Conservation (phyloP, 2,113 vertebrate species). For the Dromaius novaehollandiae region DNA sequence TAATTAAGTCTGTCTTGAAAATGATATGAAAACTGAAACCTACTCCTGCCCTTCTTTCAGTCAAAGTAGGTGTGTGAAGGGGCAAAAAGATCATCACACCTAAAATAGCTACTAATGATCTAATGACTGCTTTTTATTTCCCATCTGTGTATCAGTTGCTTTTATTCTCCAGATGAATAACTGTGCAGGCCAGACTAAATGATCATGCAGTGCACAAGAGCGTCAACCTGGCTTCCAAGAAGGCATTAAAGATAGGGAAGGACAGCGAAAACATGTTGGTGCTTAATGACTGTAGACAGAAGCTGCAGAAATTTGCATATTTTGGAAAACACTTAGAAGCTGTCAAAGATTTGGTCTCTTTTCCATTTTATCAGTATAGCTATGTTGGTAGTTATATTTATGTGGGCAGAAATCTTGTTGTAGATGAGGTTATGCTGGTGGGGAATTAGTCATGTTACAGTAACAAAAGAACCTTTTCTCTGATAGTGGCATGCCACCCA, state of each 20-base stretch:
- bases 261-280: neutral
- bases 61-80: neutral
- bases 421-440: constrained; percentile 54
- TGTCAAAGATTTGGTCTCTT: constrained; percentile 28
- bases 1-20: neutral
- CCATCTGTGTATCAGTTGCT: neutral
- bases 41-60: neutral
- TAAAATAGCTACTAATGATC: neutral
- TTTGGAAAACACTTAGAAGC: constrained; percentile 34
- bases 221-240: neutral
- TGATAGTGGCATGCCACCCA: constrained; percentile 46
- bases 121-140: neutral
- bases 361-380: constrained; percentile 39
- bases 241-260: neutral
- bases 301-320: constrained; percentile 57
- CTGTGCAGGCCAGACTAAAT: neutral
- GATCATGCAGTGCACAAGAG: accelerated
- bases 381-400: constrained; percentile 45
- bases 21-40: neutral
- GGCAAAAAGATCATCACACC: neutral
- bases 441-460: constrained; percentile 57
- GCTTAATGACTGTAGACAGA: neutral
- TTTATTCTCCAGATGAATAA: neutral
- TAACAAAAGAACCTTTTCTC: constrained; percentile 50
- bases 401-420: constrained; percentile 64